A percentile compares a stretch with the other conserved stretches of the same genome.
phyloP scores from a whole-genome alignment of 2,113 vertebrate genomes.

The Odocoileus virginianus region DNA sequence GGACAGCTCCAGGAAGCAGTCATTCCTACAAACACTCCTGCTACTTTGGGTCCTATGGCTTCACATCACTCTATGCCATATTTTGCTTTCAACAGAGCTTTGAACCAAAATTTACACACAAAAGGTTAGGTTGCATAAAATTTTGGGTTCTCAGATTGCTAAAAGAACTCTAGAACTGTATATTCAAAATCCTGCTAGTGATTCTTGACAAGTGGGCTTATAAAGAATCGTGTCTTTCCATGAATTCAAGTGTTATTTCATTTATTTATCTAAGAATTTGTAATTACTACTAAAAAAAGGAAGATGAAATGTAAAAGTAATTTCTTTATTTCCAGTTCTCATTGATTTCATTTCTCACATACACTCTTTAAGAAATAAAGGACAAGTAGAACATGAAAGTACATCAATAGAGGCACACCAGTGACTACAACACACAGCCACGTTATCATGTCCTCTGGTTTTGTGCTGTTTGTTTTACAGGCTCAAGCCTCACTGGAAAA shows the following conservation, averaged over 20 bases:
- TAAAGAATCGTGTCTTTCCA: neutral
- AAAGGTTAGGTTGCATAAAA: neutral
- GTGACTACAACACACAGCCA: neutral
- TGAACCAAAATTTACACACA: neutral
- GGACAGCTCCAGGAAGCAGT: neutral
- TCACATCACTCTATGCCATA: neutral
- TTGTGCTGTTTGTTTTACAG: neutral
- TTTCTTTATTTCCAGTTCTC: neutral
- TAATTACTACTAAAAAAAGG: neutral
- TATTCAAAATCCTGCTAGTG: neutral
- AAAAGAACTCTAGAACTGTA: neutral
- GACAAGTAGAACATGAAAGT: neutral
- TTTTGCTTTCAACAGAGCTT: neutral
- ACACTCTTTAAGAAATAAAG: neutral
- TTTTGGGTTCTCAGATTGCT: neutral
- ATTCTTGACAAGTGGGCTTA: neutral
- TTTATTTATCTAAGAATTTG: neutral
- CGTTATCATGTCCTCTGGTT: rapidly evolving
- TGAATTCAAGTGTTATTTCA: neutral
- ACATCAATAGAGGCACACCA: neutral
- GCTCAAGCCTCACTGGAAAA: neutral
- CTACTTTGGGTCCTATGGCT: neutral
- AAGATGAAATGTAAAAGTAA: neutral
- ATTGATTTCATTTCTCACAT: neutral
- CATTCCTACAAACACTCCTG: neutral